Evolutionary conservation across 2,797 vertebrate genomes (phyloP).

Genomic region (Ammospiza maritima): DNA sequence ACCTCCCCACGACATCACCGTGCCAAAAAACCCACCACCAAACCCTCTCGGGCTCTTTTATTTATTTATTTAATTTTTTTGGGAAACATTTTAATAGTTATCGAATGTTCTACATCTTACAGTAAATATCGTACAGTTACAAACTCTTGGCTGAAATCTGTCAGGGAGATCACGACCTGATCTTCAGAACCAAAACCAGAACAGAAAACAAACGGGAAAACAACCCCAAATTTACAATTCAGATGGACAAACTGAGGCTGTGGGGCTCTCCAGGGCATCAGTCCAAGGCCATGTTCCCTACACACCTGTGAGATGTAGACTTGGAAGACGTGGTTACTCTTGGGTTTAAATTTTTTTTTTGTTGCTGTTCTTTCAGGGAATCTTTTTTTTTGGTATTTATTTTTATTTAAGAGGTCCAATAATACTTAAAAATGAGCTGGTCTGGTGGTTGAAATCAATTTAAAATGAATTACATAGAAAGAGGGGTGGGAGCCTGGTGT

Average conservation of each 20-base stretch:
- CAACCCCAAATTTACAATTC: constrained; percentile 89
- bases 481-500: neutral
- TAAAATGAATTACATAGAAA: neutral
- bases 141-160: constrained; percentile 98
- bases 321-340: constrained; percentile 51
- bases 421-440: neutral
- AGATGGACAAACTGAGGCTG: constrained; percentile 89
- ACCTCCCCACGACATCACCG: neutral
- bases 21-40: constrained; percentile 14
- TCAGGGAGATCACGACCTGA: constrained; percentile 96
- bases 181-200: constrained; percentile 85
- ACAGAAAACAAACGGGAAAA: constrained; percentile 70
- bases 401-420: neutral
- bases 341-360: neutral
- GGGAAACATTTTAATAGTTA: constrained; percentile 98
- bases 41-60: constrained; percentile 38
- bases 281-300: constrained; percentile 57
- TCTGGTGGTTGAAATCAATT: rapidly evolving
- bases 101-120: constrained; percentile 99
- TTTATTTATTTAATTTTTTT: constrained; percentile 46
- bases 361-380: neutral
- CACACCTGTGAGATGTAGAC: neutral
- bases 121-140: constrained; percentile 99
- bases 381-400: neutral
- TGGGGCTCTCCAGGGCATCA: constrained; percentile 80